These are phyloP conservation scores for Thaleichthys pacificus DNA, from an alignment of 2,797 vertebrate species.

Conservation along the genomic window DNA sequence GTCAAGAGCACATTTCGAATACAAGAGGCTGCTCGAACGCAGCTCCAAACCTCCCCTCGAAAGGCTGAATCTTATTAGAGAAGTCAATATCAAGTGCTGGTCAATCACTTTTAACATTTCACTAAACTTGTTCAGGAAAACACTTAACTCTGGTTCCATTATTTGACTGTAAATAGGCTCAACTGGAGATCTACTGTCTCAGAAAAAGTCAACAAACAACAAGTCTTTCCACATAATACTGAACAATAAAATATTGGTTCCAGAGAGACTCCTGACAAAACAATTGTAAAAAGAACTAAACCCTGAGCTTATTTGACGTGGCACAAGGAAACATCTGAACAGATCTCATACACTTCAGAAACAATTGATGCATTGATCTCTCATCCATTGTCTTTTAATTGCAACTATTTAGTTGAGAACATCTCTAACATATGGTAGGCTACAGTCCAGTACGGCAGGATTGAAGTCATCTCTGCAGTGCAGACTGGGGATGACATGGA, in stretches of 20 bases:
- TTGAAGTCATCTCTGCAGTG: conserved; percentile 9
- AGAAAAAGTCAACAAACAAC: background rate
- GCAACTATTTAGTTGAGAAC: conserved; percentile 5
- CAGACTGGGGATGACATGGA: conserved; percentile 21
- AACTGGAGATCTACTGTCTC: conserved; percentile 24
- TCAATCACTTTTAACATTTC: conserved; percentile 51
- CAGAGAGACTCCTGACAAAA: background rate
- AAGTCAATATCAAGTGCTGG: conserved; percentile 63
- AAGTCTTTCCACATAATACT: background rate
- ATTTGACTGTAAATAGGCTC: conserved; percentile 31
- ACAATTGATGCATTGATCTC: background rate
- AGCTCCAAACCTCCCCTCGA: conserved; percentile 45
- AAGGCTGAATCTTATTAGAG: conserved; percentile 51
- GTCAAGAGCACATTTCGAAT: conserved; percentile 70
- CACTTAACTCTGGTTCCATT: conserved; percentile 20
- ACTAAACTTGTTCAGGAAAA: conserved; percentile 36
- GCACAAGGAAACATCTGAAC: background rate
- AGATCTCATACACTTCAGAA: background rate
- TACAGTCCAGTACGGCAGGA: conserved; percentile 16
- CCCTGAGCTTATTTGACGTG: background rate
- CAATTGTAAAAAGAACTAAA: background rate
- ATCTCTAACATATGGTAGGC: conserved; percentile 16
- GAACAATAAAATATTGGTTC: background rate
- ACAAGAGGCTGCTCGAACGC: conserved; percentile 49
- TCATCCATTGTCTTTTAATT: background rate